Base-by-base conservation (phyloP, 2,797 vertebrate species). In the Oryzias dopingdopingensis region DNA sequence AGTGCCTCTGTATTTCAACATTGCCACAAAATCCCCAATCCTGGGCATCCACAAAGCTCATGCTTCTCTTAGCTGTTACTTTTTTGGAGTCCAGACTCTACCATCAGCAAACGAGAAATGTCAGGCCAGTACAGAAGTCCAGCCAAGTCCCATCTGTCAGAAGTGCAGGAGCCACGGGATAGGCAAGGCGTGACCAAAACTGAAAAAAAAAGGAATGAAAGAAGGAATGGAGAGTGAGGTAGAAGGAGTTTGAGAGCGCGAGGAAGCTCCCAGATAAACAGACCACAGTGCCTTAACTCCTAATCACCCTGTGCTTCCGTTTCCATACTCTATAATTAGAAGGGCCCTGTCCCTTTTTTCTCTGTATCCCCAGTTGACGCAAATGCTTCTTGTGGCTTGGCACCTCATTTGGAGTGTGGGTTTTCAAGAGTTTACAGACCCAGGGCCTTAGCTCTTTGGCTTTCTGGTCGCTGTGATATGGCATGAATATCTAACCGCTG, bases 301-400 rank as follows among this genome's bases (percentile, higher is more conserved):
- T 95, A 94, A 95, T 96, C 95, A 93, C 93, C 92, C 91, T 60
- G 72, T 83, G 90, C 94, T 98, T 98, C 96, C 96, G 94, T 96
- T 99, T 97, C 93, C 95, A 96, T 92, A 92, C 92, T 94, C 96
- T 97, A 97, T 99, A 98, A 99, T 99, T 98, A 98, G 95, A 94
- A 94, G 93, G 90, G 92, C 92, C 93, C 86, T 67, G 73, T 93
- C 93, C 80, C 77, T 87, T 86, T 96, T 94, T 95, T 94, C 93
- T 94, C 94, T 92, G 84, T 94, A 94, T 96, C 96, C 94, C 95
- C 93, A 94, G 94, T 96, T 98, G 96, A 98, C 94, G 96, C 95
- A 96, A 95, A 95, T 94, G 94, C 96, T 96, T 96, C 95, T 95
- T 97, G 96, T 96, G 97, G 96, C 94, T 97, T 98, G 96, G 96